phyloP scores from a whole-genome alignment of 2,888 invertebrate species.

The Tholera decimalis region DNA sequence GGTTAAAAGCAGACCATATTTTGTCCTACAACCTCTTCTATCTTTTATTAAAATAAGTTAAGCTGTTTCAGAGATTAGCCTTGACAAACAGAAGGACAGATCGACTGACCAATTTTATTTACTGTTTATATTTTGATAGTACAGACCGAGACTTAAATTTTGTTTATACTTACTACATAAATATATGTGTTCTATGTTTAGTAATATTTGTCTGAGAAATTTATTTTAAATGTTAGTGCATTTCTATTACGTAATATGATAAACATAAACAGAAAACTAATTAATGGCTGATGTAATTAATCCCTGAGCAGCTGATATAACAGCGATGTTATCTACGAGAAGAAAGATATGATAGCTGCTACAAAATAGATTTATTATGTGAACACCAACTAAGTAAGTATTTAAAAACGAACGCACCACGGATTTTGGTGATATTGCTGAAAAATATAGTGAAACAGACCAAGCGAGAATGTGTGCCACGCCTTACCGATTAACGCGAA shows the following conservation, averaged over 20 bases:
- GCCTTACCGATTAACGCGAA: conserved; percentile 26
- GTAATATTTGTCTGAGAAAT: background rate
- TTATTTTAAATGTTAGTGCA: background rate
- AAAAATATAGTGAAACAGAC: background rate
- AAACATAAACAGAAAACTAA: background rate
- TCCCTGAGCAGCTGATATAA: background rate
- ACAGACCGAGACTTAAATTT: too few species aligned
- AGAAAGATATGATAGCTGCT: background rate
- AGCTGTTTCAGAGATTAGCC: too few species aligned
- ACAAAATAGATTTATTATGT: conserved; percentile 2
- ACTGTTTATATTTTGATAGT: too few species aligned
- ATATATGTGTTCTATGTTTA: background rate
- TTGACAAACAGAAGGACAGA: too few species aligned
- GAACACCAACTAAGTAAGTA: background rate
- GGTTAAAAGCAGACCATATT: too few species aligned
- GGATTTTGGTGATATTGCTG: background rate
- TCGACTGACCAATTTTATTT: too few species aligned
- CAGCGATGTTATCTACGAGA: background rate
- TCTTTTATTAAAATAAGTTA: too few species aligned
- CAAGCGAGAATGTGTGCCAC: conserved; percentile 6
- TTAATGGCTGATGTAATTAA: background rate
- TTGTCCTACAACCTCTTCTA: too few species aligned
- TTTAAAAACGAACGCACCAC: background rate
- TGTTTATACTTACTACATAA: too few species aligned
- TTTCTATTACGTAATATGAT: background rate